A percentile compares a stretch with the other conserved stretches of the same genome.
Evolutionary conservation across 2,797 vertebrate species (phyloP).

Genomic region (Pogonophryne albipinna): DNA sequence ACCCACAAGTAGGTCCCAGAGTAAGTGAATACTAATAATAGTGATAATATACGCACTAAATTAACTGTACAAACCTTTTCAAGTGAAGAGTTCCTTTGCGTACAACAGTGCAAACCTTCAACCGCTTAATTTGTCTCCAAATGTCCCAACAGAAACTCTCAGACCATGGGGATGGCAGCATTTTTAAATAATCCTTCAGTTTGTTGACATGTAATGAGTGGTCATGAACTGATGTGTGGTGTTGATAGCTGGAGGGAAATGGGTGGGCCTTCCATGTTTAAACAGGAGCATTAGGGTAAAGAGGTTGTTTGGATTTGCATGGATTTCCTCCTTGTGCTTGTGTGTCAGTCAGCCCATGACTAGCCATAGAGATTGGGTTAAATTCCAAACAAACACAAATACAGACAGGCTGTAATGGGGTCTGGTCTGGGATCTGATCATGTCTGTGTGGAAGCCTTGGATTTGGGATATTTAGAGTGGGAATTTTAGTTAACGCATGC

Average conservation of each 20-base stretch:
- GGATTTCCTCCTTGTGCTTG: conserved; percentile 37
- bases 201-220: conserved; percentile 69
- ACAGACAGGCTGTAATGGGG: conserved; percentile 62
- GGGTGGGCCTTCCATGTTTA: conserved; percentile 62
- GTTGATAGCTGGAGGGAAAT: conserved; percentile 62
- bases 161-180: conserved; percentile 35
- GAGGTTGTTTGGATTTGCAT: conserved; percentile 68
- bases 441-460: conserved; percentile 33
- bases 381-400: conserved; percentile 72
- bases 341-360: conserved; percentile 60
- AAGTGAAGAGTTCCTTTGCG: conserved; percentile 70
- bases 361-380: conserved; percentile 57
- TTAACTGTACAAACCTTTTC: conserved; percentile 31
- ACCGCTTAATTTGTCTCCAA: conserved; percentile 40
- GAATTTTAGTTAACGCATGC: conserved; percentile 19
- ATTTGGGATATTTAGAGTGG: conserved; percentile 25
- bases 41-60: conserved; percentile 19
- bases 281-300: conserved; percentile 69
- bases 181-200: conserved; percentile 75
- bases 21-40: conserved; percentile 68
- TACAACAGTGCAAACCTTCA: conserved; percentile 68
- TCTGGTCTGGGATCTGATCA: conserved; percentile 43
- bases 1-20: conserved; percentile 32
- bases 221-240: conserved; percentile 40
- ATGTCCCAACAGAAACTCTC: conserved; percentile 45